Evolutionary conservation across 1,140 invertebrate genomes (phyloP).

Genomic region (Caerostris extrusa): DNA sequence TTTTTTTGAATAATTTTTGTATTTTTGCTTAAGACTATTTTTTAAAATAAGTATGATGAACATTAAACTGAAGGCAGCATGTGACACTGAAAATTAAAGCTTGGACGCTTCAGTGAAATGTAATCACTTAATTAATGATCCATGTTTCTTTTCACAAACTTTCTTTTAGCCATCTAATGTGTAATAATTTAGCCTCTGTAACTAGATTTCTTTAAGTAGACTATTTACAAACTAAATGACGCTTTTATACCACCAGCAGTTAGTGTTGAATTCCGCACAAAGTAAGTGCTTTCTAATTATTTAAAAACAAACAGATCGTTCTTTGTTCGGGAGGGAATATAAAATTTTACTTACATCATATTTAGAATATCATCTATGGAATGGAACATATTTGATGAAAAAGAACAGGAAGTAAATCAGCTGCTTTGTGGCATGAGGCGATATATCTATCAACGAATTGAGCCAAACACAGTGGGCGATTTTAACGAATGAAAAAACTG

Average conservation of each 20-base stretch:
- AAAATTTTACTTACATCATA: not conserved
- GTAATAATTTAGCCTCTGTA: not conserved
- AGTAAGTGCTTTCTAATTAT: not conserved
- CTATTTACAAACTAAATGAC: not conserved
- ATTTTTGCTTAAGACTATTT: too few species aligned
- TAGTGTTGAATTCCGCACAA: not conserved
- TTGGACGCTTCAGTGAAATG: too few species aligned
- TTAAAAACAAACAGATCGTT: conserved; percentile 9
- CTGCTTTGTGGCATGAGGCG: conserved; percentile 12
- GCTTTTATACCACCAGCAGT: not conserved
- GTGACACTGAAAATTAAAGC: too few species aligned
- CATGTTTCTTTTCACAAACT: too few species aligned
- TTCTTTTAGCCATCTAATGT: too few species aligned
- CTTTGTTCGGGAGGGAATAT: not conserved
- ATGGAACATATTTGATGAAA: conserved; percentile 41
- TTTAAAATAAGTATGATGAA: too few species aligned
- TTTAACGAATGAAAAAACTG: not conserved
- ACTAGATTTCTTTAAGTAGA: not conserved
- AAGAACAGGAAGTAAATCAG: conserved; percentile 48
- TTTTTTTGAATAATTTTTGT: too few species aligned
- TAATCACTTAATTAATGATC: too few species aligned
- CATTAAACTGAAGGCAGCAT: too few species aligned
- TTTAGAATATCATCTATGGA: conserved; percentile 1
- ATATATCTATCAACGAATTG: conserved; percentile 38
- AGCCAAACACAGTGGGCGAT: conserved; percentile 41